These are phyloP conservation scores for Prionailurus bengalensis DNA, from an alignment of 2,113 vertebrate species.

Conservation along the genomic window DNA sequence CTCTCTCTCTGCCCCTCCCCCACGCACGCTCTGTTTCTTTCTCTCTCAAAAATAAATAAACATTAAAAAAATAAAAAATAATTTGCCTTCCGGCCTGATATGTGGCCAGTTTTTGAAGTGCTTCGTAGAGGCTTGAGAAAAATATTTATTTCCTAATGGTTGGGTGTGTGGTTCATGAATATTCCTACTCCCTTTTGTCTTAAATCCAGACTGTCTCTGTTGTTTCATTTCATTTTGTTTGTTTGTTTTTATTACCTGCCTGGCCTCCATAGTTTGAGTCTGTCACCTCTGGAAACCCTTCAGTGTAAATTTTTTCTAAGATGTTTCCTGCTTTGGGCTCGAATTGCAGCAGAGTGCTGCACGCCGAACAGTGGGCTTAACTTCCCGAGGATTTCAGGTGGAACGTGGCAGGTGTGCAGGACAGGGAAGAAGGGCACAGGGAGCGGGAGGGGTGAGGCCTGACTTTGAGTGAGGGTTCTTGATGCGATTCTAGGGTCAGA, in stretches of 20 bases:
- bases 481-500: conserved; percentile 63
- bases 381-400: neutral
- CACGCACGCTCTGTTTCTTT: too few relatives aligned
- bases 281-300: neutral
- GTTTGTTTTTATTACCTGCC: neutral
- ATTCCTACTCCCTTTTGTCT: conserved; percentile 13
- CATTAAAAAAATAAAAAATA: too few relatives aligned
- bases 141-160: neutral
- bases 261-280: neutral
- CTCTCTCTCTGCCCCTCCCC: too few relatives aligned
- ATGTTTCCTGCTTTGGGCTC: neutral
- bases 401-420: neutral
- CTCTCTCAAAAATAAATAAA: too few relatives aligned
- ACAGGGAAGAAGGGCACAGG: too few relatives aligned
- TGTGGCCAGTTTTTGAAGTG: neutral
- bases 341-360: neutral
- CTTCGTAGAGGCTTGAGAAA: neutral
- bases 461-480: conserved; percentile 14
- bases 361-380: neutral
- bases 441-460: neutral
- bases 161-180: neutral
- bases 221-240: neutral
- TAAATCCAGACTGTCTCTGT: neutral
- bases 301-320: neutral
- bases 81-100: neutral